Evolutionary conservation across 2,113 vertebrate species (phyloP), one percentile per base, ranked within the genome.

Genomic region (Bubalus kerabau): DNA sequence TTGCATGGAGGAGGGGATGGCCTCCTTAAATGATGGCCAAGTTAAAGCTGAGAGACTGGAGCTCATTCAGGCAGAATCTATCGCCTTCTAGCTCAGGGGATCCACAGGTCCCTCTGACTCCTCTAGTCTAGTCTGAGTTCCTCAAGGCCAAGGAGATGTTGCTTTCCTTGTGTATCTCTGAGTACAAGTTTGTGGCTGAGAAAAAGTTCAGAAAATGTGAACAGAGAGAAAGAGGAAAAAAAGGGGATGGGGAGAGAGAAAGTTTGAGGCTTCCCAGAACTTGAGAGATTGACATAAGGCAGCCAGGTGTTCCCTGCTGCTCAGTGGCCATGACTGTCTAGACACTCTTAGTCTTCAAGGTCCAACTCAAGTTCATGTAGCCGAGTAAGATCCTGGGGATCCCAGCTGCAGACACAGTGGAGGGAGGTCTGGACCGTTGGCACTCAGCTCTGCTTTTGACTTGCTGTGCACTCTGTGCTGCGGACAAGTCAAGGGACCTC

Each of bases 41-140:
- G 54, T 2, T 36, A 52, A 15, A 14, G 7, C 32, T 15, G 2
- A 59, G 57, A 90, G 48, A 7, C 36, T 52, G 10, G 21, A 28
- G 16, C 7, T 15, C 17, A 30, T 67, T 9, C 21, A 2, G 60
- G 64, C 13, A 30, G 26, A 24, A 12, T 32, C 14, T 28, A 12
- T 26, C 46, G 40, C 0, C n/a, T 32, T 15, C 26, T 6, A 40
- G 15, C n/a, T 8, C 13, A 15, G 0, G 19, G 15, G 43, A 17
- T 64, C 48, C 24, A 23, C 8, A 3, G 15, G 40, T 56, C 54
- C 48, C 32, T 30, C 21, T 24, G 28, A 24, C 3, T 1, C 1
- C 74, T 64, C 21, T 1, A 19, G 43, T 26, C 30, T 19, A 4
- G 21, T 9, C 24, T 11, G 46, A 48, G 40, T 17, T 93, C 36